A percentile compares a stretch with the other conserved stretches of the same genome.
phyloP scores from a whole-genome alignment of 2,797 vertebrate species.

The Cetoscarus ocellatus region DNA sequence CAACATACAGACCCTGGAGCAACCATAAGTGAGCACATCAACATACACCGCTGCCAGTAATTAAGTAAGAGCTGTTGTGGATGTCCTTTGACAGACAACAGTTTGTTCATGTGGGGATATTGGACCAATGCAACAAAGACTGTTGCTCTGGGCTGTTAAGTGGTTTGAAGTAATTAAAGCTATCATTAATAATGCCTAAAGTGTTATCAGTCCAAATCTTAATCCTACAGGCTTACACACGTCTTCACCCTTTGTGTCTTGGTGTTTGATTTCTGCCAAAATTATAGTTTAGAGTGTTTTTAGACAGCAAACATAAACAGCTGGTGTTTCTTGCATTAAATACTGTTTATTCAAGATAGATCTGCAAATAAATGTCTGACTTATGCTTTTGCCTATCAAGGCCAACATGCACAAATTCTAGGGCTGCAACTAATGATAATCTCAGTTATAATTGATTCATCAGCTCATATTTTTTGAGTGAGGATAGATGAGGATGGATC shows the following conservation, averaged over 20 bases:
- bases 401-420: too few relatives aligned
- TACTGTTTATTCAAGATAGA: too few relatives aligned
- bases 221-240: conserved; percentile 1
- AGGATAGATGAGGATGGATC: too few relatives aligned
- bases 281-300: too few relatives aligned
- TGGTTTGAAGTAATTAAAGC: conserved; percentile 47
- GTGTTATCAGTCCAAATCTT: conserved; percentile 8
- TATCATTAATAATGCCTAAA: conserved; percentile 28
- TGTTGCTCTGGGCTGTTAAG: conserved; percentile 38
- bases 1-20: conserved; percentile 38
- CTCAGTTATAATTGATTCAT: too few relatives aligned
- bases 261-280: background rate
- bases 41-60: conserved; percentile 35
- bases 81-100: conserved; percentile 35
- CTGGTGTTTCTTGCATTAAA: too few relatives aligned
- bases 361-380: too few relatives aligned
- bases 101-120: conserved; percentile 5
- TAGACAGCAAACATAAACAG: too few relatives aligned
- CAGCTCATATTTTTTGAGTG: too few relatives aligned
- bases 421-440: too few relatives aligned
- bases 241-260: conserved; percentile 1
- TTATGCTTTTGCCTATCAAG: too few relatives aligned
- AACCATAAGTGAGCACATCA: conserved; percentile 33
- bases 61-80: conserved; percentile 42
- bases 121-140: conserved; percentile 31